phyloP scores from a whole-genome alignment of 1,140 invertebrate species.

The Ladona fulva region DNA sequence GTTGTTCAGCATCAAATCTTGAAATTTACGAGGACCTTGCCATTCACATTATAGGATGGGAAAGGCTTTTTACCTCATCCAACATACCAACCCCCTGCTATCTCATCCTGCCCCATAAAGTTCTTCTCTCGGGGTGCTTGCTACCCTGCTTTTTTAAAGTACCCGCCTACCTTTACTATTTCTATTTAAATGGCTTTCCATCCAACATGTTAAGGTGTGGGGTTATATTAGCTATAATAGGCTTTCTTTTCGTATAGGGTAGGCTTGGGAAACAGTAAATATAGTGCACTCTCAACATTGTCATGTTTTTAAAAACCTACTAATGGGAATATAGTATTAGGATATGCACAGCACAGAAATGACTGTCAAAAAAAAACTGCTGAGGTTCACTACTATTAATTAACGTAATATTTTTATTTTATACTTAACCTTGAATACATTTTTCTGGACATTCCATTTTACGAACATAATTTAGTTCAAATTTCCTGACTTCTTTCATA shows the following conservation, averaged over 20 bases:
- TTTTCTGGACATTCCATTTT: conserved; percentile 4
- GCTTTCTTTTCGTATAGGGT: not conserved
- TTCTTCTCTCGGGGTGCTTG: not conserved
- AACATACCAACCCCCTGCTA: not conserved
- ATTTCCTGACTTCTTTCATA: conserved; percentile 10
- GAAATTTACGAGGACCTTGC: too few relatives aligned
- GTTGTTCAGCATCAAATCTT: too few relatives aligned
- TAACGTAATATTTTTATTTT: not conserved
- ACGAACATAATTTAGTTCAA: not conserved
- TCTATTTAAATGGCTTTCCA: conserved; percentile 7
- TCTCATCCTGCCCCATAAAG: not conserved
- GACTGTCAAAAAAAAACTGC: not conserved
- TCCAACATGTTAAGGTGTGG: conserved; percentile 4
- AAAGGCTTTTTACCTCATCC: not conserved
- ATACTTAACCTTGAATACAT: not conserved
- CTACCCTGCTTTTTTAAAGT: not conserved
- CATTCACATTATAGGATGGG: not conserved
- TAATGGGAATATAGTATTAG: conserved; percentile 4
- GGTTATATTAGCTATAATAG: conserved; percentile 8
- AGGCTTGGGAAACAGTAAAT: not conserved
- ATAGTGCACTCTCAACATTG: conserved; percentile 9
- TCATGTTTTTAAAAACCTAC: not conserved
- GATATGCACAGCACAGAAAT: conserved; percentile 2
- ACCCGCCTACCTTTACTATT: conserved; percentile 6
- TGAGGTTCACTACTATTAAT: not conserved